Conservation (phyloP, 2,888 invertebrate genomes). For the Cheilosia vernalis region DNA sequence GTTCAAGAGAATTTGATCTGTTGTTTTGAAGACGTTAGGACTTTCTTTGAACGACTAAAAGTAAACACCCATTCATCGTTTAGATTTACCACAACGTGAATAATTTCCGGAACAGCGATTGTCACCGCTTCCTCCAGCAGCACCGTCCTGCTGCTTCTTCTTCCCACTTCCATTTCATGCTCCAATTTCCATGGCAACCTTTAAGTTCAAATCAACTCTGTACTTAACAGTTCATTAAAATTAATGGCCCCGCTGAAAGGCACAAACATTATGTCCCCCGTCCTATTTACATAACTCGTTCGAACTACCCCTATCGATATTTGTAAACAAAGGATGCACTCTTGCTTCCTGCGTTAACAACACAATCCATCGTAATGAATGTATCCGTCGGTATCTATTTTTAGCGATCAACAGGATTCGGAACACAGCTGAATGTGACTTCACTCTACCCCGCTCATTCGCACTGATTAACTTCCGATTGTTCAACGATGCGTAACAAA, state of each 20-base stretch:
- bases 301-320: background rate
- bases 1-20: too few relatives aligned
- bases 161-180: too few relatives aligned
- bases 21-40: too few relatives aligned
- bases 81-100: too few relatives aligned
- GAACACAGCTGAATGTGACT: slow-evolving; percentile 4
- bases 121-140: too few relatives aligned
- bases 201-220: background rate
- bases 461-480: slow-evolving; percentile 47
- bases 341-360: slow-evolving; percentile 7
- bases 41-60: too few relatives aligned
- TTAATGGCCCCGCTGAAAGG: slow-evolving; percentile 38
- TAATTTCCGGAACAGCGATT: too few relatives aligned
- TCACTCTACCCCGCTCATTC: background rate
- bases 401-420: slow-evolving; percentile 2
- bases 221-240: slow-evolving; percentile 10
- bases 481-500: slow-evolving; percentile 19
- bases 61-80: too few relatives aligned
- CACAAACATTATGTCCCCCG: slow-evolving; percentile 27
- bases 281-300: slow-evolving; percentile 27
- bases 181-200: background rate
- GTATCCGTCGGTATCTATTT: slow-evolving; percentile 19
- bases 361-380: slow-evolving; percentile 4
- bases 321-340: slow-evolving; percentile 42
- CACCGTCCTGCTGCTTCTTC: too few relatives aligned